phyloP scores from a whole-genome alignment of 2,797 vertebrate species.

The Pyrocephalus nanus region DNA sequence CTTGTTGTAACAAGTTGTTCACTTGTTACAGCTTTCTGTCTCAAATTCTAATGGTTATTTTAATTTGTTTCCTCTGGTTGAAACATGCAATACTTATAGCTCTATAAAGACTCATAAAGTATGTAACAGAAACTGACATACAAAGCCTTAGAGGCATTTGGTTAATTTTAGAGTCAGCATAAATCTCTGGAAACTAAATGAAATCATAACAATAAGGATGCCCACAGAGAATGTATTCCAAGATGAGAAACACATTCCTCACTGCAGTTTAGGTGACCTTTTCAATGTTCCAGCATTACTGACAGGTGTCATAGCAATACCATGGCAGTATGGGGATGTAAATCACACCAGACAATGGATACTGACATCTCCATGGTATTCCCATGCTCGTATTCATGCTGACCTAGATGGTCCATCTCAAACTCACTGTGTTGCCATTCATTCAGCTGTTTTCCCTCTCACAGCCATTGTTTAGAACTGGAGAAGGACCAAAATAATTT shows the following conservation, averaged over 20 bases:
- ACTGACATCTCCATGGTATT: neutral
- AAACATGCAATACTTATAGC: neutral
- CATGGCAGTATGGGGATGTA: neutral
- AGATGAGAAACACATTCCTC: neutral
- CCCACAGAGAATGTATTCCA: neutral
- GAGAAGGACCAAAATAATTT: neutral
- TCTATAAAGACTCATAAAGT: neutral
- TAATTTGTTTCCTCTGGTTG: neutral
- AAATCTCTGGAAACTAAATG: neutral
- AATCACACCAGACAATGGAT: neutral
- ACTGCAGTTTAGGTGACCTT: neutral
- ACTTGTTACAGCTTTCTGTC: neutral
- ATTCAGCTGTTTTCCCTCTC: neutral
- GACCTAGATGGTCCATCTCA: rapidly evolving
- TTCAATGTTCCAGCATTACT: neutral
- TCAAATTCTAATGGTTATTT: neutral
- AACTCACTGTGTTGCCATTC: rapidly evolving
- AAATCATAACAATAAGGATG: neutral
- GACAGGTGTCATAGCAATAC: neutral
- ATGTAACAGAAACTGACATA: neutral
- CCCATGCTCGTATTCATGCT: neutral
- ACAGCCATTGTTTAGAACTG: neutral
- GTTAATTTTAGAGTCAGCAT: neutral
- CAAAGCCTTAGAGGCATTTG: neutral
- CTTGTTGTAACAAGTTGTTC: neutral